A percentile compares a stretch with the other conserved stretches of the same genome.
Conservation (phyloP, 2,888 invertebrate genomes). For the Ditylenchus weischeri region DNA sequence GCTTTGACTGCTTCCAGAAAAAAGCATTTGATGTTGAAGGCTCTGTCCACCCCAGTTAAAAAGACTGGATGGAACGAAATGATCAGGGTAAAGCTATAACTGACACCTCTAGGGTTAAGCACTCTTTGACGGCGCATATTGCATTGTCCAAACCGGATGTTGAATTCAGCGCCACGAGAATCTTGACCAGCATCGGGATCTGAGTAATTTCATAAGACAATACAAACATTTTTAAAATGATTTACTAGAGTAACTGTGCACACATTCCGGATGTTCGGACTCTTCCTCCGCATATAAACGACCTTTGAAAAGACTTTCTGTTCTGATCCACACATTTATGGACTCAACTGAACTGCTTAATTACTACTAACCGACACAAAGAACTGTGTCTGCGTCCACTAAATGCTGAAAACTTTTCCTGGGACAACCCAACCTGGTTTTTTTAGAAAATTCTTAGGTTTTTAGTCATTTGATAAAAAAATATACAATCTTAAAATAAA, state of each 20-base stretch:
- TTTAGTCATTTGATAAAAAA: too few relatives aligned
- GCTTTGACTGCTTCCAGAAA: conserved; percentile 57
- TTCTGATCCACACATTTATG: conserved; percentile 26
- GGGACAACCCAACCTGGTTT: too few relatives aligned
- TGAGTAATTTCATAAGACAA: background rate
- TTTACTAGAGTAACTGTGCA: conserved; percentile 30
- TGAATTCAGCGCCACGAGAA: conserved; percentile 36
- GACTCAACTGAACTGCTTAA: conserved; percentile 14
- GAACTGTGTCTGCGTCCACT: background rate
- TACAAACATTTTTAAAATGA: too few relatives aligned
- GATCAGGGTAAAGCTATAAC: conserved; percentile 57
- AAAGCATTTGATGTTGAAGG: conserved; percentile 57
- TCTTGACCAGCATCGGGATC: background rate
- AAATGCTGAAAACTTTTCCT: background rate
- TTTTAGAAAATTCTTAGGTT: too few relatives aligned
- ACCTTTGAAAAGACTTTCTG: conserved; percentile 34
- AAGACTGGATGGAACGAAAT: conserved; percentile 58
- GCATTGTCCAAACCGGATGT: conserved; percentile 56
- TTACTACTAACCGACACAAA: too few relatives aligned
- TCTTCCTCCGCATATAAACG: conserved; percentile 56
- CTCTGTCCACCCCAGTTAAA: conserved; percentile 56
- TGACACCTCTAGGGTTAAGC: conserved; percentile 54
- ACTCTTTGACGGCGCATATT: conserved; percentile 57
- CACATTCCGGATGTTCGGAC: conserved; percentile 49
- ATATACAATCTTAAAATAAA: too few relatives aligned